Evolutionary conservation across 2,888 invertebrate genomes (phyloP), one percentile per base, ranked within the genome.

Genomic region (Pseudococcus longispinus): DNA sequence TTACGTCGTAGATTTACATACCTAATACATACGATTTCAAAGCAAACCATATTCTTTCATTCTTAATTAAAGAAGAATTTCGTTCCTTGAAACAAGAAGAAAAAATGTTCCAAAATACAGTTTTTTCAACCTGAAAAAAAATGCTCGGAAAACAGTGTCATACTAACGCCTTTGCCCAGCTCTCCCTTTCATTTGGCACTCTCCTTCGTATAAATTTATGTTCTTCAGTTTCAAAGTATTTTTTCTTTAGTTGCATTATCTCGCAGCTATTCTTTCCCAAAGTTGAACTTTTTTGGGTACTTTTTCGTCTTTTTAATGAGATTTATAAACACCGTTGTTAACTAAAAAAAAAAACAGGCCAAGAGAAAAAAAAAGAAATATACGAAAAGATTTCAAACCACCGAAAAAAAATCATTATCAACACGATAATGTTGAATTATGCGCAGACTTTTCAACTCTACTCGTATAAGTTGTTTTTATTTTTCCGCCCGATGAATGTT

Each of bases 371-470:
- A 65, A 26, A 65, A n/a, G n/a, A n/a, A 65, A 65, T 9, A 65
- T 9, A 23, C 60, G 29, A 20, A 70, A 70, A 70, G 70, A 70
- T 70, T 60, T 60, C 60, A 60, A 60, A 60, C 23, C 60, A 80
- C 77, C 42, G 77, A 80, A 37, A 80, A 51, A 42, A 80, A 80
- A 80, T 80, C 77, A 80, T 80, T 80, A 80, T 42, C 77, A 80
- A 80, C 37, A 42, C 77, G 77, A 80, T 80, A 80, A 80, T 32
- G 37, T 80, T 80, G 42, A 80, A 80, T 80, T 80, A 80, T 80
- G 23, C 77, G 77, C 23, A 11, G 32, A 80, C 77, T 80, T 80
- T 80, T 42, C 13, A 70, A 70, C 70, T 70, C 70, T 29, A 70
- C 18, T 70, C 29, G 70, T 8, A 37, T 37, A 18, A 70, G 29